Percentiles rank a stretch among this genome's conserved stretches.
These are phyloP conservation scores for Gymnoscopelus microlampas DNA, from an alignment of 2,797 vertebrate genomes.

Conservation along the genomic window DNA sequence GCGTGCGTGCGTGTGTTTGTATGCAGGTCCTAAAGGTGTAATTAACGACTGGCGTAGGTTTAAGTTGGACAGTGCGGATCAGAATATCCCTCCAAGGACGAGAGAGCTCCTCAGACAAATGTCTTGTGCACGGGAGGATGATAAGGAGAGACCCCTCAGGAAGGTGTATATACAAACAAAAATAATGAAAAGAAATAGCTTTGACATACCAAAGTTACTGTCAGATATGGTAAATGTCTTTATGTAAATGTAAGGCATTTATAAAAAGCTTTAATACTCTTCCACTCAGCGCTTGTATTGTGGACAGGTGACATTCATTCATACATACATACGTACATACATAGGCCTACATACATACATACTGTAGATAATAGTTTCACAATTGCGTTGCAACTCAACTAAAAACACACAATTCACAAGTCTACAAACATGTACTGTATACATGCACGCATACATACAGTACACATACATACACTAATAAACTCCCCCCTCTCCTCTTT, in stretches of 20 bases:
- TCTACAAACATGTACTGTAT: background rate
- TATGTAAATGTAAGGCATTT: background rate
- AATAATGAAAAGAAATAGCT: no score
- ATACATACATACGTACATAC: slow-evolving; percentile 6
- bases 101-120: slow-evolving; percentile 92
- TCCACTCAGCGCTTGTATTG: background rate
- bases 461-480: background rate
- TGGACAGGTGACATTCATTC: background rate
- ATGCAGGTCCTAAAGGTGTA: slow-evolving; percentile 92
- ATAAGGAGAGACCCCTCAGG: slow-evolving; percentile 85
- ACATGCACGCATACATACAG: background rate
- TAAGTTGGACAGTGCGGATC: slow-evolving; percentile 90
- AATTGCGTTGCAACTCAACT: background rate
- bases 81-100: slow-evolving; percentile 81
- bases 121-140: slow-evolving; percentile 87
- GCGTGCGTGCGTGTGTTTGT: background rate
- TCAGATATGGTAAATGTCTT: background rate
- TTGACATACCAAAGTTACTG: background rate
- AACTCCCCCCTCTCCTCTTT: background rate
- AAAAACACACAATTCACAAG: background rate
- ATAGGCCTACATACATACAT: no score
- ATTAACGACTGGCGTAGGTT: slow-evolving; percentile 97
- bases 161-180: slow-evolving; percentile 79
- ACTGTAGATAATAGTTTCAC: background rate
- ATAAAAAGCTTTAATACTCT: background rate